Base-by-base conservation (phyloP, 2,888 invertebrate species). In the Hydrotaea diabolus region DNA sequence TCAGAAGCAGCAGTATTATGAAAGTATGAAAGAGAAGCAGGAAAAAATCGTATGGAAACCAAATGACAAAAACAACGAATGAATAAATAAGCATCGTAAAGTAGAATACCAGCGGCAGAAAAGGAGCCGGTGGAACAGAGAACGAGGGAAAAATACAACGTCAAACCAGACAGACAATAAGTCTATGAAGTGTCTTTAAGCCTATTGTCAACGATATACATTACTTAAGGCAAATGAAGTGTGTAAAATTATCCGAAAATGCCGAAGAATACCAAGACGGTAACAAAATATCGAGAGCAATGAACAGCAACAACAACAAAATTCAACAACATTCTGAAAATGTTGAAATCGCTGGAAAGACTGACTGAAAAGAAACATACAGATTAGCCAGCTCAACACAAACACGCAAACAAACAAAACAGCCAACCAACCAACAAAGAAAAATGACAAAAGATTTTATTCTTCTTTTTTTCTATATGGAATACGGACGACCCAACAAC, bases 151-250 rank as follows among this genome's bases (percentile, higher is more conserved):
- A 31, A 31, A 31, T 4, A 31, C 31, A 87, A 87, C 89, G 89
- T 46, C 86, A 89, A 87, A 88, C 85, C 81, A 88, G 75, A 77
- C 77, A 85, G 89, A 90, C 89, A 89, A 90, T 89, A 89, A 88
- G 90, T 85, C 85, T 86, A 88, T 89, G 83, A 89, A 89, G 90
- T 88, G 89, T 87, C 88, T 89, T 88, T 90, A 89, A 90, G 89
- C 89, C 90, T 87, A 88, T 90, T 90, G 90, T 90, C 88, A 88
- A 80, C 80, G 86, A 86, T 86, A 86, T 86, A 87, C 87, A 85
- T 85, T 86, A 88, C 88, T 88, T 88, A 87, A 88, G 89, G 89
- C 88, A 89, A 85, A 85, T 82, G 85, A 85, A 85, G 85, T 85
- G 85, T 85, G 80, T 83, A 83, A 83, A 83, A 82, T 80, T 80